Conservation (phyloP, 2,888 invertebrate genomes). For the Cryptus viduatorius region DNA sequence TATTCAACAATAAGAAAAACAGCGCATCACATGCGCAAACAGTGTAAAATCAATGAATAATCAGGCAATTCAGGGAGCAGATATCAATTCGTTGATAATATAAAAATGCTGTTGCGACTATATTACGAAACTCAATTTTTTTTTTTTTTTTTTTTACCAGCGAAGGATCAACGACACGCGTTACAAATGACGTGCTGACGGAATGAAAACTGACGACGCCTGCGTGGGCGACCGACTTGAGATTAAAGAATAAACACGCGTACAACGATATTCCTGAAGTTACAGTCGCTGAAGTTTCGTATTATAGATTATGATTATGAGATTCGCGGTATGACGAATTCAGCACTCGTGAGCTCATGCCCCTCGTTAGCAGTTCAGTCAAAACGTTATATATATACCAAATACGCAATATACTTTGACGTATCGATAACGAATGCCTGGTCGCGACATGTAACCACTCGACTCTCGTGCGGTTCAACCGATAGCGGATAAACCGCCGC, state of each 20-base stretch:
- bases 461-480: background rate
- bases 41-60: too few species aligned
- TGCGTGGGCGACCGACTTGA: conserved; percentile 22
- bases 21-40: too few species aligned
- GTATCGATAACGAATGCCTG: conserved; percentile 62
- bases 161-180: conserved; percentile 54
- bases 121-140: background rate
- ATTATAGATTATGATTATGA: conserved; percentile 7
- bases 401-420: conserved; percentile 17
- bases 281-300: background rate
- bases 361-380: conserved; percentile 32
- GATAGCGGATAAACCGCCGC: conserved; percentile 32
- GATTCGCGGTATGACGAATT: conserved; percentile 35
- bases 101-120: too few species aligned
- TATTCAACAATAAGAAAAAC: too few species aligned
- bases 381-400: conserved; percentile 16
- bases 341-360: conserved; percentile 24
- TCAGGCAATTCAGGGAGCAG: too few species aligned
- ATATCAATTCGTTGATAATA: too few species aligned
- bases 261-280: background rate
- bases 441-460: conserved; percentile 43
- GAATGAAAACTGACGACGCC: background rate
- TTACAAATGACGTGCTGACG: conserved; percentile 30
- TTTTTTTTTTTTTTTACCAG: background rate
- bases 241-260: conserved; percentile 38